Conservation (phyloP, 2,888 invertebrate genomes). For the Nemotelus nigrinus region DNA sequence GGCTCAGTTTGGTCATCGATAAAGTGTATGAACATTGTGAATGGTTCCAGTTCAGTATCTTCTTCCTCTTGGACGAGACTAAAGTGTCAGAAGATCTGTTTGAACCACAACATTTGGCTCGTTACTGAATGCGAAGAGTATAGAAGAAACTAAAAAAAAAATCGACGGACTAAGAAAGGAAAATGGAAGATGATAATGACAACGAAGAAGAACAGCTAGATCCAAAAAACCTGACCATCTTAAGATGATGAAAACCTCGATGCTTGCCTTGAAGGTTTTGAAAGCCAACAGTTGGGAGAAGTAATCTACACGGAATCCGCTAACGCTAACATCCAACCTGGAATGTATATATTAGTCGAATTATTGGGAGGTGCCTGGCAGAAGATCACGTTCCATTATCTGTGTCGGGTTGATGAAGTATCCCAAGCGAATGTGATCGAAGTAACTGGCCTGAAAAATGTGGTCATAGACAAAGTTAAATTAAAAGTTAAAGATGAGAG, state of each 20-base stretch:
- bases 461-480: conserved; percentile 9
- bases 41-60: not conserved
- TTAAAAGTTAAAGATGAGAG: conserved; percentile 20
- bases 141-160: not conserved
- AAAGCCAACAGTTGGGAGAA: conserved; percentile 12
- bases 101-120: not conserved
- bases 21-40: conserved; percentile 19
- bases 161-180: not conserved
- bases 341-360: conserved; percentile 4
- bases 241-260: not conserved
- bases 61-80: not conserved
- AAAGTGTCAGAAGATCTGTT: not conserved
- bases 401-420: conserved; percentile 7
- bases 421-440: not conserved
- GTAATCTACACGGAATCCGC: not conserved
- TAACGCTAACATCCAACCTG: not conserved
- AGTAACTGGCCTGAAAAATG: not conserved
- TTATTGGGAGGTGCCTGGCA: not conserved
- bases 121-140: not conserved
- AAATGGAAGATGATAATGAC: conserved; percentile 6
- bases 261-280: not conserved
- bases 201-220: conserved; percentile 7
- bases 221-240: conserved; percentile 11
- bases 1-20: not conserved
- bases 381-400: conserved; percentile 1